Evolutionary conservation across 2,113 vertebrate species (phyloP).

Genomic region (Podilymbus podiceps): DNA sequence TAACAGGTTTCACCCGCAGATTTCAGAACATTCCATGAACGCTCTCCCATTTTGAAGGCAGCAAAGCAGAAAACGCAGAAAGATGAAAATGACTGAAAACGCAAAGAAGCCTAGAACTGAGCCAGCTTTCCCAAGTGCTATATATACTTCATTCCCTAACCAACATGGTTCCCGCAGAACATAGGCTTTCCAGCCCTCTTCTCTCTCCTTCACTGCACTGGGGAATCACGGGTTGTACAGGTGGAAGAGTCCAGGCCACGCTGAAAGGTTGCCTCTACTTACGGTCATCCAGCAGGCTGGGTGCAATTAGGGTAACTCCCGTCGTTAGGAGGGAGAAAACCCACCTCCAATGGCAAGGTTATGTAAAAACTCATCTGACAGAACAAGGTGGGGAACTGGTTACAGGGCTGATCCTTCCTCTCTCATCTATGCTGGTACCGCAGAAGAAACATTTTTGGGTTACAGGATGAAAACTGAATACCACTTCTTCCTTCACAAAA

Average conservation of each 20-base stretch:
- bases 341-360: neutral
- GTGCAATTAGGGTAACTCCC: neutral
- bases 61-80: neutral
- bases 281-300: neutral
- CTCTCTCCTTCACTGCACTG: neutral
- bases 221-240: neutral
- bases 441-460: neutral
- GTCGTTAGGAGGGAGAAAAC: neutral
- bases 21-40: neutral
- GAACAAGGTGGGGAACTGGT: neutral
- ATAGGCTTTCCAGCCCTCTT: neutral
- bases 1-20: neutral
- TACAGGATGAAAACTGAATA: neutral
- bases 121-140: neutral
- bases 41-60: neutral
- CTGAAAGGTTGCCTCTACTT: neutral
- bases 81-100: neutral
- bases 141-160: neutral
- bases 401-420: neutral
- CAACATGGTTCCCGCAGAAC: neutral
- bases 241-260: neutral
- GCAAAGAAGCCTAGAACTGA: neutral
- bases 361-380: rapidly evolving
- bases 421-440: neutral
- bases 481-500: neutral